These are phyloP conservation scores for Sphinx pinastri DNA, from an alignment of 2,888 invertebrate genomes.

Conservation along the genomic window DNA sequence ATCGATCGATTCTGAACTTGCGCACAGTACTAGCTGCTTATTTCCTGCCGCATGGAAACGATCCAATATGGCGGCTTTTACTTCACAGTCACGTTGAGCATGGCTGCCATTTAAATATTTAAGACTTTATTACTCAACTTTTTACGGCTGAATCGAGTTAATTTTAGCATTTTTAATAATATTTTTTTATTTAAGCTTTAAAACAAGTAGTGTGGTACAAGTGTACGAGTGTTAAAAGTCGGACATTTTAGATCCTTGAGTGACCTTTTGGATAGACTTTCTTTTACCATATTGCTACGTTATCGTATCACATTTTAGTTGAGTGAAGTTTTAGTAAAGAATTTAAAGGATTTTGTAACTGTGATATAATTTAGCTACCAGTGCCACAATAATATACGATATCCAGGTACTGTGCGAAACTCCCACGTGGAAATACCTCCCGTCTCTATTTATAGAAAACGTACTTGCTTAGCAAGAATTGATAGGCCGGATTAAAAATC, in stretches of 20 bases:
- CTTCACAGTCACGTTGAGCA: slow-evolving; percentile 73
- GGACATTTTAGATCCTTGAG: slow-evolving; percentile 77
- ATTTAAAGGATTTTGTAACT: slow-evolving; percentile 57
- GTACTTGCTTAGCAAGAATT: slow-evolving; percentile 74
- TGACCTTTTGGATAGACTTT: slow-evolving; percentile 78
- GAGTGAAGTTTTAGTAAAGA: slow-evolving; percentile 52
- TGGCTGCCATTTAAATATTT: slow-evolving; percentile 68
- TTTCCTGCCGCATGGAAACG: slow-evolving; percentile 71
- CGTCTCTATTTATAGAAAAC: slow-evolving; percentile 79
- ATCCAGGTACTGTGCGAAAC: slow-evolving; percentile 75
- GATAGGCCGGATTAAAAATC: slow-evolving; percentile 60
- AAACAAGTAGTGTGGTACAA: slow-evolving; percentile 67
- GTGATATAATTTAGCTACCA: slow-evolving; percentile 72
- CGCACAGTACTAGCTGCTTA: slow-evolving; percentile 73
- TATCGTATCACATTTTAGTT: slow-evolving; percentile 51
- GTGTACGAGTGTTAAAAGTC: slow-evolving; percentile 68
- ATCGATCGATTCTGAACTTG: slow-evolving; percentile 68
- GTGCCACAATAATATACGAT: slow-evolving; percentile 68
- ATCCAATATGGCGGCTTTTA: slow-evolving; percentile 79
- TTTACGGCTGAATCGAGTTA: slow-evolving; percentile 55
- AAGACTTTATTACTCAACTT: slow-evolving; percentile 57
- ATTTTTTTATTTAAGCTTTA: slow-evolving; percentile 63
- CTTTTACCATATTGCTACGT: slow-evolving; percentile 79
- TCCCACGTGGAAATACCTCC: slow-evolving; percentile 83
- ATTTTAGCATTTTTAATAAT: slow-evolving; percentile 58